Percentiles rank a stretch among this genome's conserved stretches.
phyloP scores from a whole-genome alignment of 2,888 invertebrate genomes.

The Temnothorax unifasciatus region DNA sequence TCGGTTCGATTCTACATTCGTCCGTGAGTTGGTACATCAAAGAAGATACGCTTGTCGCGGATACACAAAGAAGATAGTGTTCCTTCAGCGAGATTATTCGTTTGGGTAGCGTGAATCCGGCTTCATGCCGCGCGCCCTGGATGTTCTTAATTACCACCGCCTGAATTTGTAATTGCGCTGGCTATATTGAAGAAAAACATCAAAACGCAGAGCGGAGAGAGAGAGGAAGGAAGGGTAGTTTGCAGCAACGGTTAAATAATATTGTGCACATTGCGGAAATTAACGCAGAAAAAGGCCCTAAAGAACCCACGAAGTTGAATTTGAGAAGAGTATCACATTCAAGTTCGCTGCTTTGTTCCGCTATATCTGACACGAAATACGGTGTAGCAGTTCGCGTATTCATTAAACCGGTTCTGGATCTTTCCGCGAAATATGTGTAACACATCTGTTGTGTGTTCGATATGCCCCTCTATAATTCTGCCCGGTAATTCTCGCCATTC shows the following conservation, averaged over 20 bases:
- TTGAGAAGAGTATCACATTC: conserved; percentile 23
- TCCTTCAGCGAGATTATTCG: neutral
- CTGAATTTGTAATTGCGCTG: conserved; percentile 38
- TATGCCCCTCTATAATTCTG: neutral
- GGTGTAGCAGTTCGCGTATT: conserved; percentile 8
- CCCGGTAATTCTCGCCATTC: conserved; percentile 29
- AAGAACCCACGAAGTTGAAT: conserved; percentile 11
- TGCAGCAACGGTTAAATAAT: neutral
- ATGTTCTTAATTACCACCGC: conserved; percentile 59
- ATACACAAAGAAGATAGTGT: neutral
- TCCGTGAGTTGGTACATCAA: neutral
- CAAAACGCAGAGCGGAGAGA: conserved; percentile 14
- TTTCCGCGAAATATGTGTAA: conserved; percentile 22
- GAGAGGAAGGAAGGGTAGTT: conserved; percentile 10
- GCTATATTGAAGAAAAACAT: neutral
- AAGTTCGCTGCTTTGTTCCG: conserved; percentile 20
- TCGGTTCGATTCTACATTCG: neutral
- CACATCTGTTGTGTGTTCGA: conserved; percentile 29
- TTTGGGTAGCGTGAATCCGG: conserved; percentile 6
- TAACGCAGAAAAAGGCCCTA: conserved; percentile 2
- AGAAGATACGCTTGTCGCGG: neutral
- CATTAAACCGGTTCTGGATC: conserved; percentile 33
- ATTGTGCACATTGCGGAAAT: conserved; percentile 42
- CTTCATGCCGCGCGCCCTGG: conserved; percentile 17
- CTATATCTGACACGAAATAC: conserved; percentile 7